Evolutionary conservation across 1,140 invertebrate species (phyloP), one percentile per base, ranked within the genome.

Genomic region (Apocrypta bakeri): DNA sequence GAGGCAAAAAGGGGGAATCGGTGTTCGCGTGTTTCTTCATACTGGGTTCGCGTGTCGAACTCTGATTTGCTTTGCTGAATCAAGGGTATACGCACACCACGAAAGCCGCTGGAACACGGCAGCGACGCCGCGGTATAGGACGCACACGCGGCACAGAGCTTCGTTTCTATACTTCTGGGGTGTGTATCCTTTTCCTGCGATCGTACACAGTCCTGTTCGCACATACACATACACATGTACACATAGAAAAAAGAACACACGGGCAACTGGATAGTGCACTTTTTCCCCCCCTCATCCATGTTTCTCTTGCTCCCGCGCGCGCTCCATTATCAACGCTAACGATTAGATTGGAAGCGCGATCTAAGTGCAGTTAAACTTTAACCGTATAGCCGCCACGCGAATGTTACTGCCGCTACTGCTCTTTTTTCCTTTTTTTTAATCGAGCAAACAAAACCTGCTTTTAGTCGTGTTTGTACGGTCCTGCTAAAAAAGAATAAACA

Each of bases 21-120:
- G n/a, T 88, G 87, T 84, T 91, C 86, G 91, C 90, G 90, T 92
- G 91, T 90, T 92, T 86, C 86, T 85, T 90, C 89, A 88, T 90
- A 86, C 87, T 85, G 85, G 84, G 87, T 85, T 92, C 84, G 91
- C 91, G 90, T 92, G 91, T 92, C 90, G 90, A 92, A 91, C 88
- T 90, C 88, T 91, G 91, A 91, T 92, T 92, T 91, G 90, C 90
- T 91, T 92, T 90, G 90, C 89, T 89, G 90, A 91, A 91, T 91
- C 90, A 90, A 92, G 89, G 90, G 87, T 92, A 89, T 85, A 89
- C 85, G 48, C 17, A 72, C 61, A 56, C 77, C 77, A 77, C n/a
- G 80, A 75, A 74, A 75, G 48, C n/a, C 73, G 48, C n/a, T 66
- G 42, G 69, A 42, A 73, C 40, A 33, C n/a, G 40, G 24, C 56